These are phyloP conservation scores for Brachypteracias leptosomus DNA, from an alignment of 2,113 vertebrate species.

Conservation along the genomic window DNA sequence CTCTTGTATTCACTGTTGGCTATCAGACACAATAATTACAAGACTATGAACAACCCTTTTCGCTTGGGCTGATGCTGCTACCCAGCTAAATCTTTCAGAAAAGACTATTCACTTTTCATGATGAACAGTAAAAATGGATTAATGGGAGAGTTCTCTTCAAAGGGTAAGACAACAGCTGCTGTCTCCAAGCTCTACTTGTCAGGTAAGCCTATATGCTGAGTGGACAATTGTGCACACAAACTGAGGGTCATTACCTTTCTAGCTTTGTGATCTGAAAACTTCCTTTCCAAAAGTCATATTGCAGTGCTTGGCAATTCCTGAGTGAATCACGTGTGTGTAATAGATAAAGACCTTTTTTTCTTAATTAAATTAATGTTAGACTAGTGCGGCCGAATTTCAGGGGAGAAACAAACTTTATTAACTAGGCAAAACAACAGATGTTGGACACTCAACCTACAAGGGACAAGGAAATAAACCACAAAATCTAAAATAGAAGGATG, in stretches of 20 bases:
- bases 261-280: neutral
- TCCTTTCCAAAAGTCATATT: neutral
- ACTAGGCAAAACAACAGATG: neutral
- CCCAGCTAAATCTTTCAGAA: neutral
- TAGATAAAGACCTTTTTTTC: neutral
- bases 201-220: neutral
- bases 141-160: neutral
- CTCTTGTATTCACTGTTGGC: neutral
- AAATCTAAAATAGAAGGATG: neutral
- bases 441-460: neutral
- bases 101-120: neutral
- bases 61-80: neutral
- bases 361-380: neutral
- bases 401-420: neutral
- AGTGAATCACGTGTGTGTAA: neutral
- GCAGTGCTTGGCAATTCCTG: neutral
- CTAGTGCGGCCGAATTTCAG: neutral
- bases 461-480: neutral
- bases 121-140: neutral
- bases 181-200: neutral
- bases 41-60: neutral
- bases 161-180: too few species aligned
- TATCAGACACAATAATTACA: slow-evolving; percentile 13
- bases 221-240: neutral
- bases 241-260: neutral